Evolutionary conservation across 1,140 invertebrate genomes (phyloP).

Genomic region (Drosophila repleta): DNA sequence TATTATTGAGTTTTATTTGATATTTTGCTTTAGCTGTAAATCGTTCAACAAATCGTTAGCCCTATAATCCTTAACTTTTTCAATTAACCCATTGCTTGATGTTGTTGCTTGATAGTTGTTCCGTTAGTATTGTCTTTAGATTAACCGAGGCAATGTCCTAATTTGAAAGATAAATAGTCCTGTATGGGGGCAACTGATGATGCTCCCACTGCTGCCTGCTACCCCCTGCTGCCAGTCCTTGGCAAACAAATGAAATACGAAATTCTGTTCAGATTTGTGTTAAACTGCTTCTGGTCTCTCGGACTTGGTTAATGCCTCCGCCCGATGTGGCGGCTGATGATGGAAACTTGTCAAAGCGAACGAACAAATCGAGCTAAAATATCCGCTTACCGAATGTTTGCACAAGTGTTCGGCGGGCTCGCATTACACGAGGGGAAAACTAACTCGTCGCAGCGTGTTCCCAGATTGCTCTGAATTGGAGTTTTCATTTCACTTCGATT

Average conservation of each 20-base stretch:
- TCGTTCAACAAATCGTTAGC: too few relatives aligned
- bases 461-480: neutral
- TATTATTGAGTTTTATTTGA: too few relatives aligned
- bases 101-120: slow-evolving; percentile 11
- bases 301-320: neutral
- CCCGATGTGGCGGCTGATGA: slow-evolving; percentile 63
- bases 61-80: slow-evolving; percentile 15
- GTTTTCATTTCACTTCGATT: neutral
- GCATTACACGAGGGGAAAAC: slow-evolving; percentile 50
- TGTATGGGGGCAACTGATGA: slow-evolving; percentile 7
- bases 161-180: slow-evolving; percentile 67
- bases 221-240: neutral
- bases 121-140: slow-evolving; percentile 62
- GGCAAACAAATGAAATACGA: slow-evolving; percentile 67
- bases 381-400: slow-evolving; percentile 79
- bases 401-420: slow-evolving; percentile 75
- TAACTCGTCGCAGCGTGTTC: neutral
- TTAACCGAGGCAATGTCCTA: slow-evolving; percentile 47
- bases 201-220: neutral
- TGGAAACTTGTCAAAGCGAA: slow-evolving; percentile 77
- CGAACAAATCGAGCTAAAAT: slow-evolving; percentile 77
- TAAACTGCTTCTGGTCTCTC: slow-evolving; percentile 19
- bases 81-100: slow-evolving; percentile 1
- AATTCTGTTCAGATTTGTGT: slow-evolving; percentile 35
- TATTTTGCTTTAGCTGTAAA: too few relatives aligned